Evolutionary conservation across 1,140 invertebrate genomes (phyloP).

Genomic region (Teleogryllus occipitalis): DNA sequence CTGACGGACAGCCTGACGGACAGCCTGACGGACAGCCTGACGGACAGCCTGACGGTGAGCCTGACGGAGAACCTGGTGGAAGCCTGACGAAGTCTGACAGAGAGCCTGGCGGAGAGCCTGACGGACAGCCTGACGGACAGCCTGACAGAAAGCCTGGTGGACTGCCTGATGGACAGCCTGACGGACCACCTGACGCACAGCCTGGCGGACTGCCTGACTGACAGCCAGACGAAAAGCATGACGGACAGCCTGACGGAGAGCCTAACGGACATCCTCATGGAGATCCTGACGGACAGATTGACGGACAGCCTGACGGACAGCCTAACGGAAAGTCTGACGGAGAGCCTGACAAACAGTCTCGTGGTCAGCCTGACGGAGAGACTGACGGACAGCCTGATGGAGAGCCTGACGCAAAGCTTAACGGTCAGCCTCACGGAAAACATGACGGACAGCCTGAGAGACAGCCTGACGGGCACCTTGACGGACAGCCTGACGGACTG

Average conservation of each 20-base stretch:
- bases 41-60: neutral
- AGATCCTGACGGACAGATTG: neutral
- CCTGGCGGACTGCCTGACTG: neutral
- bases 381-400: no score
- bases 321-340: no score
- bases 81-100: no score
- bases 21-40: neutral
- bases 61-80: neutral
- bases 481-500: no score
- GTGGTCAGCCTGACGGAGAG: no score
- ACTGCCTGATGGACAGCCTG: conserved; percentile 3
- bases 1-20: neutral
- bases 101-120: no score
- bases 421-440: no score
- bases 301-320: neutral
- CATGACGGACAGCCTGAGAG: no score
- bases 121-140: neutral
- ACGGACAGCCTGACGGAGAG: neutral
- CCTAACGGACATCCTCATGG: neutral
- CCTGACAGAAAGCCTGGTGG: neutral
- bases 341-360: no score
- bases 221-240: neutral
- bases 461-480: no score
- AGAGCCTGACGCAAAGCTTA: no score
- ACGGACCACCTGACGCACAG: neutral